These are phyloP conservation scores for Malachius bipustulatus DNA, from an alignment of 2,888 invertebrate species.

Conservation along the genomic window DNA sequence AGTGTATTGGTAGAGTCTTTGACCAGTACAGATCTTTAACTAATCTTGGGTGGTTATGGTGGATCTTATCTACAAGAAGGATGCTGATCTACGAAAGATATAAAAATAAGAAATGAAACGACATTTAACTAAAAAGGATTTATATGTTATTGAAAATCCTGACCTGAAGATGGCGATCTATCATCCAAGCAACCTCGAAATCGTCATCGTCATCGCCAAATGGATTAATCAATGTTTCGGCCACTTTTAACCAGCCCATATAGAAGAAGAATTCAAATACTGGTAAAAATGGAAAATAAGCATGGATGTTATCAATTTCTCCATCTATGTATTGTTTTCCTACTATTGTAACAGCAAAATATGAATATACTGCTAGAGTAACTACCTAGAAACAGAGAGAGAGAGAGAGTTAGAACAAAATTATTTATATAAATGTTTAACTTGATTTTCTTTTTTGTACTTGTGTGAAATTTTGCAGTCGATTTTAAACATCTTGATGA, in stretches of 20 bases:
- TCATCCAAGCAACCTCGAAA: slow-evolving; percentile 84
- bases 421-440: too few relatives aligned
- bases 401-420: too few relatives aligned
- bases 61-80: slow-evolving; percentile 85
- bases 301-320: slow-evolving; percentile 46
- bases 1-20: slow-evolving; percentile 42
- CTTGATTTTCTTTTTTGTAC: too few relatives aligned
- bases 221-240: slow-evolving; percentile 80
- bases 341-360: slow-evolving; percentile 77
- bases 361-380: slow-evolving; percentile 82
- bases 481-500: too few relatives aligned
- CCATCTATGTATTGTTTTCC: slow-evolving; percentile 70
- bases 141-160: slow-evolving; percentile 18
- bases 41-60: slow-evolving; percentile 76
- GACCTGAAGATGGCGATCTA: slow-evolving; percentile 76
- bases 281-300: slow-evolving; percentile 81
- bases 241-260: slow-evolving; percentile 85
- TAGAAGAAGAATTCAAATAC: slow-evolving; percentile 78
- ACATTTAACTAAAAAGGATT: too few relatives aligned
- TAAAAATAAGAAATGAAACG: too few relatives aligned
- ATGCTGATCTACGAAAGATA: too few relatives aligned
- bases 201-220: slow-evolving; percentile 86
- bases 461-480: too few relatives aligned
- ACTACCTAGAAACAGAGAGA: slow-evolving; percentile 56
- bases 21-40: slow-evolving; percentile 83